These are phyloP conservation scores for Neopelma chrysocephalum DNA, from an alignment of 2,797 vertebrate species.

Conservation along the genomic window DNA sequence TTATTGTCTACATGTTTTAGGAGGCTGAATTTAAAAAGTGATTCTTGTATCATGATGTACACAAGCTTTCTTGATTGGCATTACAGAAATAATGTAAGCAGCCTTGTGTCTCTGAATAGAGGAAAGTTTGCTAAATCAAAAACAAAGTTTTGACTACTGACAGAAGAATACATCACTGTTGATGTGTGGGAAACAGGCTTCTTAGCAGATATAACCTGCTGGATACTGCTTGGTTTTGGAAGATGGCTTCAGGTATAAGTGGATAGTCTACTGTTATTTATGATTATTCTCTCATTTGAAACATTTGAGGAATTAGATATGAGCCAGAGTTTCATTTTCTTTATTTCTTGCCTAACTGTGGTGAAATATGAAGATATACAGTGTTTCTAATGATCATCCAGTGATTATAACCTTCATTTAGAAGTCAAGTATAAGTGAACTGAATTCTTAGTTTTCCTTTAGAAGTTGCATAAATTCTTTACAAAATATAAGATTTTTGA, in stretches of 20 bases:
- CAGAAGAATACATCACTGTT: not conserved
- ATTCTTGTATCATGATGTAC: rapidly evolving
- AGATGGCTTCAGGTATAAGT: not conserved
- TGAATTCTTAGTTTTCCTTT: not conserved
- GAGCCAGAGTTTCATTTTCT: not conserved
- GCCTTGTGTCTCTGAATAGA: not conserved
- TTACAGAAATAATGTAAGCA: not conserved
- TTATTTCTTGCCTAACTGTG: not conserved
- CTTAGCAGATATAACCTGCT: not conserved
- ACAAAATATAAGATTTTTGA: not conserved
- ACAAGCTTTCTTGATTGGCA: not conserved
- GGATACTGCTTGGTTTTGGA: not conserved
- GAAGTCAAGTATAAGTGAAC: not conserved
- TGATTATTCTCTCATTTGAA: not conserved
- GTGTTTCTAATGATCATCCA: not conserved
- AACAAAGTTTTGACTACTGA: not conserved
- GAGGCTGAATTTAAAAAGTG: not conserved
- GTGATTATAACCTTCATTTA: not conserved
- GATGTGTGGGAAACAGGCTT: not conserved
- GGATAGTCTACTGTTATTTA: not conserved
- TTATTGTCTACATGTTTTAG: not conserved
- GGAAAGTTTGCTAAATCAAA: not conserved
- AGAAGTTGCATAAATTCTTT: not conserved
- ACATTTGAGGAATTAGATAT: not conserved
- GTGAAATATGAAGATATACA: not conserved